Evolutionary conservation across 1,140 invertebrate genomes (phyloP), one percentile per base, ranked within the genome.

Genomic region (Camponotus pennsylvanicus): DNA sequence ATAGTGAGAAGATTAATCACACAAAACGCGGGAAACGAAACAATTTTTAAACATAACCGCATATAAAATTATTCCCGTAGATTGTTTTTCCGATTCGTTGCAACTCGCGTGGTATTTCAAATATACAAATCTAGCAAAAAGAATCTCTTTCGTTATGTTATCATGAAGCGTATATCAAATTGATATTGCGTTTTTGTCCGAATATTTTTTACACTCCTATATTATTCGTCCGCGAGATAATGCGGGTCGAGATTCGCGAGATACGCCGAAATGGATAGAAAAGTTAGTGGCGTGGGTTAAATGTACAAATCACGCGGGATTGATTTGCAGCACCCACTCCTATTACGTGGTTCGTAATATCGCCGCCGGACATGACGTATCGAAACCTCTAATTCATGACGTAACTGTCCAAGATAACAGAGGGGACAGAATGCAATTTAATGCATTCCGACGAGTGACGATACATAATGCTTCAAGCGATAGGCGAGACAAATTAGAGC

Each of bases 361-460:
- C 57, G 64, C 45, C 40, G 61, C 8, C 40, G 13, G 76, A 42
- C 76, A 59, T 80, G 76, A 80, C 49, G 21, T 69, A 85, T 85
- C 64, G 76, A 59, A 80, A 82, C 27, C n/a, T 40, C 13, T 27
- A 59, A 85, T 85, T 85, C 77, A 80, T 69, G 76, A 80, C 40
- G 18, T 45, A 59, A 32, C 76, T 67, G 73, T 85, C 49, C 84
- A 69, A 78, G 84, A 85, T 85, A 80, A 69, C 84, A 21, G 37
- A 55, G 63, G n/a, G 52, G 49, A 59, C 75, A 34, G 63, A 79
- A 85, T 69, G 52, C 40, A 69, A 75, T 79, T 80, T 80, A 67
- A 61, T 79, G 52, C 32, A 69, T 85, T 69, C 21, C 49, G 18
- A 9, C 40, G 7, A 32, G 11, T 77, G 45, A 69, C 40, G n/a